Evolutionary conservation across 1,140 invertebrate species (phyloP), one percentile per base, ranked within the genome.

Genomic region (Caerostris extrusa): DNA sequence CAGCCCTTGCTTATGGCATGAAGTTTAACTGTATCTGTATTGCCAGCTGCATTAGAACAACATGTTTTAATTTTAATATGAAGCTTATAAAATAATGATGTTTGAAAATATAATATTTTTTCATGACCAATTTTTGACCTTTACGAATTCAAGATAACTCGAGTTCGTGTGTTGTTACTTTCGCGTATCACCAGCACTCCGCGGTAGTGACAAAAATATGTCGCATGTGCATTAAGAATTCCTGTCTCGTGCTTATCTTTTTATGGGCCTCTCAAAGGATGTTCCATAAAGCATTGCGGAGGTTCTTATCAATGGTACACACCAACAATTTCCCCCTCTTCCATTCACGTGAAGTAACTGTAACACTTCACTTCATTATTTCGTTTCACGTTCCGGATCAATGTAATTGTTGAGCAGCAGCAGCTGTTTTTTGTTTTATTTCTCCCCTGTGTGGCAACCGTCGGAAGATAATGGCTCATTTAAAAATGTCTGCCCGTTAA

Each of bases 211-310:
- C 19, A 71, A 19, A 71, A 12, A 19, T 19, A 71, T 34, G 34
- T 50, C 7, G 6, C 10, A 3, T 34, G 10, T 19, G 19, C 69
- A 34, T 34, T 34, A 71, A 8, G 7, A 34, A 71, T 71, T 71
- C 69, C 69, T 0, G 69, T 71, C 69, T 17, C 69, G 69, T 71
- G 4, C 19, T 71, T 71, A 71, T 71, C 69, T 71, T 34, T n/a
- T 71, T 50, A 71, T 19, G 69, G 34, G 69, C 19, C 69, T 71
- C 69, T 71, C 69, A 19, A 71, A 71, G 69, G 69, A 71, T 71
- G 69, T 50, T 71, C 69, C 50, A 71, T 71, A 71, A 71, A 71
- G 50, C 69, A 71, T 71, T 19, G 19, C 69, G 8, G n/a, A 7
- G 19, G 3, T 50, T 71, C 19, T 8, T 71, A 34, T 34, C 19